These are phyloP conservation scores for Rhabdomys pumilio DNA, from an alignment of 2,797 vertebrate species.

Conservation along the genomic window DNA sequence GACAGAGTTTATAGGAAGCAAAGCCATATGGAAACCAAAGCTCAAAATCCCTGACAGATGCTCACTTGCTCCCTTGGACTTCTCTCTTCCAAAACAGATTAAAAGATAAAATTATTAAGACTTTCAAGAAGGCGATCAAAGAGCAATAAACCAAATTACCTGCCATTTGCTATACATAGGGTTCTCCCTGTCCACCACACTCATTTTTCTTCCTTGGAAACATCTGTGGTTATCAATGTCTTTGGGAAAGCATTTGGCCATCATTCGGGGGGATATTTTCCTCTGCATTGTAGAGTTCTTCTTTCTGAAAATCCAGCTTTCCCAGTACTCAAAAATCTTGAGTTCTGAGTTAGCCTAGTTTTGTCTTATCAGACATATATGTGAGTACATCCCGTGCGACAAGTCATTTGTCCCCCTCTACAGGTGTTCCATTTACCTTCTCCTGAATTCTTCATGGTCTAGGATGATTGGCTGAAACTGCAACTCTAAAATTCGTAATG, in stretches of 20 bases:
- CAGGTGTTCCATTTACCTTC: neutral
- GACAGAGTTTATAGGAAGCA: neutral
- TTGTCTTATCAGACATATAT: neutral
- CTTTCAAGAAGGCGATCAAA: neutral
- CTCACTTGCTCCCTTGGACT: neutral
- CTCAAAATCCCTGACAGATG: neutral
- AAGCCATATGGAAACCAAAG: neutral
- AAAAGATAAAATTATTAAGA: conserved; percentile 47
- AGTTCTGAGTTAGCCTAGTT: neutral
- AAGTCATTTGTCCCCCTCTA: neutral
- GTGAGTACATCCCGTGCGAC: neutral
- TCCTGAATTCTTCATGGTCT: neutral
- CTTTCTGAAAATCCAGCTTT: neutral
- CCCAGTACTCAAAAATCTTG: neutral
- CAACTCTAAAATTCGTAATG: neutral
- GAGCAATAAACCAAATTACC: neutral
- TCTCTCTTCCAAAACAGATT: conserved; percentile 2
- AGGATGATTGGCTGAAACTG: neutral
- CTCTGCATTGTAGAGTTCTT: neutral
- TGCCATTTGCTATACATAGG: neutral
- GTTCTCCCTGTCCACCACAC: neutral
- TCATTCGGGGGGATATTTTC: neutral
- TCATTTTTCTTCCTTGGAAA: neutral
- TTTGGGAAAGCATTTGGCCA: neutral
- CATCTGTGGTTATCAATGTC: neutral